A percentile compares a stretch with the other conserved stretches of the same genome.
These are phyloP conservation scores for Trichechus manatus DNA, from an alignment of 2,113 vertebrate species.

Conservation along the genomic window DNA sequence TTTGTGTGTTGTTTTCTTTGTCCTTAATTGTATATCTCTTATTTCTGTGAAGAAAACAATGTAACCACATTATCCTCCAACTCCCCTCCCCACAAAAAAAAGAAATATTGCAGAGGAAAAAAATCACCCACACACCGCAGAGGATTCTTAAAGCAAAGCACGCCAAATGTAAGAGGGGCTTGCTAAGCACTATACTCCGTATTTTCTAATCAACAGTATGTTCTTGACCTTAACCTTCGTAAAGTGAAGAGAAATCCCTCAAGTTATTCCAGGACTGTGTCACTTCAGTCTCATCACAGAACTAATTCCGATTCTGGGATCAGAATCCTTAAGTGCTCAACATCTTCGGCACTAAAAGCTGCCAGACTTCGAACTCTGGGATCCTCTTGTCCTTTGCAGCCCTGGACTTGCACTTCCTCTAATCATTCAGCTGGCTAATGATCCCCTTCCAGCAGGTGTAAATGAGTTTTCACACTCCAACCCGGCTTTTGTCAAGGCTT, in stretches of 20 bases:
- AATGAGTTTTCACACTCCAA: conserved; percentile 87
- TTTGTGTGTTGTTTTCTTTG: background rate
- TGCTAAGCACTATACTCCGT: background rate
- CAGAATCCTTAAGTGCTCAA: conserved; percentile 6
- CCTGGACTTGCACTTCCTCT: conserved; percentile 54
- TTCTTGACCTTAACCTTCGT: conserved; percentile 48
- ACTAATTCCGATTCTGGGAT: conserved; percentile 56
- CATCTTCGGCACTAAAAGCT: conserved; percentile 46
- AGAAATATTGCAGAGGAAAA: background rate
- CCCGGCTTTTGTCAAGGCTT: conserved; percentile 83
- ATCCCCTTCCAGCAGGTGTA: conserved; percentile 85
- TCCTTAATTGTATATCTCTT: background rate
- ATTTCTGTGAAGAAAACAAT: background rate
- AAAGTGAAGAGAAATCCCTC: background rate
- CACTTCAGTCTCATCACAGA: conserved; percentile 40
- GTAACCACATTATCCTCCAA: background rate
- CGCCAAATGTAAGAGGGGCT: background rate
- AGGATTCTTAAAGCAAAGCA: background rate
- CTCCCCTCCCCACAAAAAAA: background rate
- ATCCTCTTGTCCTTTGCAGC: conserved; percentile 64
- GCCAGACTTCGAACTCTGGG: background rate
- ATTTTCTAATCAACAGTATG: conserved; percentile 10
- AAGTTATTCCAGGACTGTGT: conserved; percentile 19
- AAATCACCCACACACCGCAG: background rate
- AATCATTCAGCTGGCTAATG: conserved; percentile 84